Evolutionary conservation across 1,140 invertebrate genomes (phyloP).

Genomic region (Orussus abietinus): DNA sequence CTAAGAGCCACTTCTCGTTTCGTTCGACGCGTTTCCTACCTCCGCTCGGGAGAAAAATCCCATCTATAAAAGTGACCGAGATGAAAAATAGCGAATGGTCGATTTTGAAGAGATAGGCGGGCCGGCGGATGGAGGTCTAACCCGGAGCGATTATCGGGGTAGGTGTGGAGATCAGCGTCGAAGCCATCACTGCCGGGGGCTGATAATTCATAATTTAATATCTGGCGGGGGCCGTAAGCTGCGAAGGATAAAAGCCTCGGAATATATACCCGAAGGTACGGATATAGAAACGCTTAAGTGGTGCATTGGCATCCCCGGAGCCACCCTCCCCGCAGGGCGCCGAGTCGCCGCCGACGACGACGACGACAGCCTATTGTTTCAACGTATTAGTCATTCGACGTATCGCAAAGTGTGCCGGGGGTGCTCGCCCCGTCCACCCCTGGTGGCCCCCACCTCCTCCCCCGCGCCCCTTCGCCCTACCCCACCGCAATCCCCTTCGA

Average conservation of each 20-base stretch:
- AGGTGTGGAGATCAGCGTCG: no score
- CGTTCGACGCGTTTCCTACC: no score
- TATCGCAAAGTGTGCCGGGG: slow-evolving; percentile 49
- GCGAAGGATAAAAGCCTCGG: slow-evolving; percentile 48
- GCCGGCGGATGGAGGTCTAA: no score
- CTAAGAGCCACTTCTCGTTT: no score
- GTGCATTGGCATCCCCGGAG: slow-evolving; percentile 52
- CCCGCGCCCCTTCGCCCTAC: slow-evolving; percentile 16
- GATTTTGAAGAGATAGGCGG: no score
- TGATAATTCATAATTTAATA: slow-evolving; percentile 45
- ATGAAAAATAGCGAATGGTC: no score
- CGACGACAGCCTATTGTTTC: slow-evolving; percentile 54
- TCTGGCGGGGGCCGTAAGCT: slow-evolving; percentile 32
- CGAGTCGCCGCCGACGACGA: no score
- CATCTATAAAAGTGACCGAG: no score
- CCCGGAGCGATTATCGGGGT: no score
- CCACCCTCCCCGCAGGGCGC: no score
- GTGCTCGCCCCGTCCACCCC: slow-evolving; percentile 28
- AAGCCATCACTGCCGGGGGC: no score
- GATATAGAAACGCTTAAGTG: slow-evolving; percentile 54
- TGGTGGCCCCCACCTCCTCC: slow-evolving; percentile 14
- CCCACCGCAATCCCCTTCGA: not conserved
- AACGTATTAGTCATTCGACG: slow-evolving; percentile 55
- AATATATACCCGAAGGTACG: slow-evolving; percentile 35
- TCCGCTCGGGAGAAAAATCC: no score